phyloP scores from a whole-genome alignment of 2,797 vertebrate genomes.

The Leucoraja ocellata region DNA sequence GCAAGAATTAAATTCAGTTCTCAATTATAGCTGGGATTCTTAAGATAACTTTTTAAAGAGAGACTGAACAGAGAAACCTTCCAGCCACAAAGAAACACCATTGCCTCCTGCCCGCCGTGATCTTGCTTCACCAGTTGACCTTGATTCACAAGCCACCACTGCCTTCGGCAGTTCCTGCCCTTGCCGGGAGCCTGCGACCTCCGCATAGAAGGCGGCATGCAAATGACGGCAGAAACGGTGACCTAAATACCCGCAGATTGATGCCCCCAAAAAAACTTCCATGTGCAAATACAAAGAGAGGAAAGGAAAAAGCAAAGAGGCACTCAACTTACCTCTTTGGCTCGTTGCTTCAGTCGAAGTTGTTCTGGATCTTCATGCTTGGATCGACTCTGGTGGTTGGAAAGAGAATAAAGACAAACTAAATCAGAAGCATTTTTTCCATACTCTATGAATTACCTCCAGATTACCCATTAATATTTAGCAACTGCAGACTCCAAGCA shows the following conservation, averaged over 20 bases:
- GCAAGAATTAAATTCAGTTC: constrained; percentile 19
- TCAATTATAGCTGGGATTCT: constrained; percentile 7
- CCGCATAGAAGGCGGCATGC: constrained; percentile 72
- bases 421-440: not conserved
- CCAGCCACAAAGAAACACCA: not conserved
- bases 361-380: constrained; percentile 81
- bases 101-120: not conserved
- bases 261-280: constrained; percentile 52
- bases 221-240: constrained; percentile 87
- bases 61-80: not conserved
- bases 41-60: constrained; percentile 11
- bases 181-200: constrained; percentile 74
- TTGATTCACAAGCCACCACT: constrained; percentile 81
- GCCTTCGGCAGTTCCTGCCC: constrained; percentile 79
- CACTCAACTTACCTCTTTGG: constrained; percentile 74
- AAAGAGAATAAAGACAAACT: constrained; percentile 40
- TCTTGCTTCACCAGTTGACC: constrained; percentile 51
- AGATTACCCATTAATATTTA: not conserved
- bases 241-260: constrained; percentile 82
- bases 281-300: constrained; percentile 58
- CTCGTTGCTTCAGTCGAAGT: constrained; percentile 82
- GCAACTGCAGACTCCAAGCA: not conserved
- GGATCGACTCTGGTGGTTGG: constrained; percentile 68
- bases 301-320: not conserved
- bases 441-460: not conserved